Conservation (phyloP, 2,797 vertebrate genomes). For the Rhadinocentrus ornatus region DNA sequence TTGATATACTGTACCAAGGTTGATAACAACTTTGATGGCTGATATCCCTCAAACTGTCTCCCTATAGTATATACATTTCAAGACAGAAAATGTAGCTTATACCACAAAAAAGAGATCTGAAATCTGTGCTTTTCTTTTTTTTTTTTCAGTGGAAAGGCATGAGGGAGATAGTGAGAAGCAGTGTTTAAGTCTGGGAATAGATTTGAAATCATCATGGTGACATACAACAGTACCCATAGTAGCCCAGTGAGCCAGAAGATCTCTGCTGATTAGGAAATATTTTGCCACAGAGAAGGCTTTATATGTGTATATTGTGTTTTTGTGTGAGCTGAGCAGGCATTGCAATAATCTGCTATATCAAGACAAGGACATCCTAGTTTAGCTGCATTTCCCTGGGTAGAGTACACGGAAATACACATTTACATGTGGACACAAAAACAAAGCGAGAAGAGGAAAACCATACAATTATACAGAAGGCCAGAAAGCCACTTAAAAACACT, state of each 20-base stretch:
- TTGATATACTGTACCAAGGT: slow-evolving; percentile 57
- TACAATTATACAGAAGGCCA: slow-evolving; percentile 22
- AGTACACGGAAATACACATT: slow-evolving; percentile 25
- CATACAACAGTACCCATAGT: slow-evolving; percentile 26
- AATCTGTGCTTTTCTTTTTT: slow-evolving; percentile 35
- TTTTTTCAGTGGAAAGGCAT: slow-evolving; percentile 22
- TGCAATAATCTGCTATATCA: slow-evolving; percentile 42
- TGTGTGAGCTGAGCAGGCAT: slow-evolving; percentile 34
- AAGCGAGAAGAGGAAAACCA: slow-evolving; percentile 12
- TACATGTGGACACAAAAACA: slow-evolving; percentile 24
- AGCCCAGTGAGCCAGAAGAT: slow-evolving; percentile 49
- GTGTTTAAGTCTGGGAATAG: slow-evolving; percentile 27
- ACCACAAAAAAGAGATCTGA: slow-evolving; percentile 13
- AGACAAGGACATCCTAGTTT: slow-evolving; percentile 43
- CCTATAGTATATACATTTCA: slow-evolving; percentile 23
- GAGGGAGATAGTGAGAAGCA: slow-evolving; percentile 18
- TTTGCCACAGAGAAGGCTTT: slow-evolving; percentile 16
- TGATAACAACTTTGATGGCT: slow-evolving; percentile 39
- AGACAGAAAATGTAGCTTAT: slow-evolving; percentile 12
- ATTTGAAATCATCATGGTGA: slow-evolving; percentile 40
- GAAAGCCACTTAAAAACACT: slow-evolving; percentile 27
- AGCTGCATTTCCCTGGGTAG: slow-evolving; percentile 33
- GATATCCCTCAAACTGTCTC: slow-evolving; percentile 24
- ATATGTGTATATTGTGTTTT: slow-evolving; percentile 25
- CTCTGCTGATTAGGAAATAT: slow-evolving; percentile 46